These are phyloP conservation scores for Pipa parva DNA, from an alignment of 2,113 vertebrate genomes.

Conservation along the genomic window DNA sequence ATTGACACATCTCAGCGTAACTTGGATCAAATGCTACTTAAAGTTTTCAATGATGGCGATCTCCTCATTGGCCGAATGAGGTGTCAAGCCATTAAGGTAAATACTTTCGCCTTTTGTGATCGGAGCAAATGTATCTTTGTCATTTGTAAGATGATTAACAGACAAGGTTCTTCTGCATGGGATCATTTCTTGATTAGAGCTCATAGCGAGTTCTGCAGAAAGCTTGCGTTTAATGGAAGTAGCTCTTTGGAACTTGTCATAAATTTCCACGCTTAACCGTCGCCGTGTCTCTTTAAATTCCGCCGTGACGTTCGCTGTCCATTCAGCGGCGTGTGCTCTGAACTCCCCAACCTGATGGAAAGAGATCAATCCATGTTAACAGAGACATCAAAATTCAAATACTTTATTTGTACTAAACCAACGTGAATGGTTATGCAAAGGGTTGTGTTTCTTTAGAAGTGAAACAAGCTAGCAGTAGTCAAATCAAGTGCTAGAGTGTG, in stretches of 20 bases:
- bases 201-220: constrained; percentile 85
- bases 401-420: no score
- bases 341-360: constrained; percentile 88
- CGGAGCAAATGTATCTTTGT: constrained; percentile 69
- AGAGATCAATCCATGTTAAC: no score
- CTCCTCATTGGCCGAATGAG: constrained; percentile 81
- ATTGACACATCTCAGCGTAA: constrained; percentile 48
- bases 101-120: constrained; percentile 85
- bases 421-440: not conserved
- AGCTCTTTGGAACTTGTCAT: constrained; percentile 93
- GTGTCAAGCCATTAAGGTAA: constrained; percentile 93
- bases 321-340: constrained; percentile 91
- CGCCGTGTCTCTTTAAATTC: constrained; percentile 97
- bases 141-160: constrained; percentile 77
- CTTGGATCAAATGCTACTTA: constrained; percentile 64
- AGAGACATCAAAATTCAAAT: no score
- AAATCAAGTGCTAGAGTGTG: no score
- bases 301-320: constrained; percentile 94
- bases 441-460: no score
- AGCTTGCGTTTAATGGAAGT: constrained; percentile 96
- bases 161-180: constrained; percentile 89
- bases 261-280: constrained; percentile 93
- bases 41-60: constrained; percentile 84
- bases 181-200: constrained; percentile 83
- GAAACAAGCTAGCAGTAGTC: no score